These are phyloP conservation scores for Ambastaia sidthimunki DNA, from an alignment of 2,797 vertebrate genomes.

Conservation along the genomic window DNA sequence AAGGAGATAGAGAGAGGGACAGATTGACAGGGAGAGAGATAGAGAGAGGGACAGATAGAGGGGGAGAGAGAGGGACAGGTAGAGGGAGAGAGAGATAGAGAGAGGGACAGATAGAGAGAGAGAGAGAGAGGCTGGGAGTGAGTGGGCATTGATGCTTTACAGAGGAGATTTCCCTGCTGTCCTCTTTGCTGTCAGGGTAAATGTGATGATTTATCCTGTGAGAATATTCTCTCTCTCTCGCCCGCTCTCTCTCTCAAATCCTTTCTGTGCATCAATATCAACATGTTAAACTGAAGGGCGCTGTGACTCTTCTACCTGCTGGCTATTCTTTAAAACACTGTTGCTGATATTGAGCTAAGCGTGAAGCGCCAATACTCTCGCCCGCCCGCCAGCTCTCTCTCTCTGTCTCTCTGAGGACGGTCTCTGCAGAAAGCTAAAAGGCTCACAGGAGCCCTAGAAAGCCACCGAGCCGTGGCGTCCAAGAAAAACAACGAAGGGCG, in stretches of 20 bases:
- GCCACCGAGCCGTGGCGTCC: constrained; percentile 42
- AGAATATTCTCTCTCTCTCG: constrained; percentile 27
- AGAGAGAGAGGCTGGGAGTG: not conserved
- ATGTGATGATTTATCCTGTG: constrained; percentile 47
- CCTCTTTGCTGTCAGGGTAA: constrained; percentile 51
- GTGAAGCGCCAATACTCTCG: constrained; percentile 32
- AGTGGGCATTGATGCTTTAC: constrained; percentile 33
- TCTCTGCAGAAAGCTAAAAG: constrained; percentile 43
- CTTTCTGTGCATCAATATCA: constrained; percentile 51
- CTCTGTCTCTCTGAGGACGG: constrained; percentile 37
- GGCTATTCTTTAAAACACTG: constrained; percentile 50
- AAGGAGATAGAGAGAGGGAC: too few species aligned
- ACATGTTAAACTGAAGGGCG: constrained; percentile 55
- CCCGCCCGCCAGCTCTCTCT: not conserved
- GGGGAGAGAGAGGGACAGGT: not conserved
- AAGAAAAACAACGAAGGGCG: constrained; percentile 12
- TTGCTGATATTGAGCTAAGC: constrained; percentile 50
- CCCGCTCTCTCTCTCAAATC: constrained; percentile 27
- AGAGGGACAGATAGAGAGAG: not conserved
- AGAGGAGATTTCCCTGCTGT: constrained; percentile 47
- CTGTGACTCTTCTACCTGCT: constrained; percentile 43
- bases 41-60: not conserved
- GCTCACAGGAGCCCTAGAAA: constrained; percentile 49
- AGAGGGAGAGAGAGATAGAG: not conserved
- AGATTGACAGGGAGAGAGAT: too few species aligned